These are phyloP conservation scores for Paramacrobiotus metropolitanus DNA, from an alignment of 1,140 invertebrate genomes.

Conservation along the genomic window DNA sequence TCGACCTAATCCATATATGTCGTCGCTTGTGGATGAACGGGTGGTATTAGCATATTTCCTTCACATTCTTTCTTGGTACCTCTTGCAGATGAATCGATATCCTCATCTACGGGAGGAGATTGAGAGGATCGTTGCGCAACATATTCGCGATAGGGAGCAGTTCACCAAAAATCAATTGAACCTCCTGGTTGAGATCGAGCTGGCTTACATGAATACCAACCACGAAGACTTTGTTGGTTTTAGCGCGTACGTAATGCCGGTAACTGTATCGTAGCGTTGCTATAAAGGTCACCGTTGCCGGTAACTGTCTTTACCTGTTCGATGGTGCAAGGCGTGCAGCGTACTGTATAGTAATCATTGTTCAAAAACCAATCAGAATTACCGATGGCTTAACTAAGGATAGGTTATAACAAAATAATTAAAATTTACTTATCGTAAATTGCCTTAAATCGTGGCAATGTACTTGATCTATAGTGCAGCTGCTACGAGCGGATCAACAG, in stretches of 20 bases:
- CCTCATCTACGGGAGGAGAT: conserved; percentile 28
- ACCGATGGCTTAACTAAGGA: not conserved
- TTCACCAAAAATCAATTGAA: conserved; percentile 26
- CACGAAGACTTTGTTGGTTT: conserved; percentile 30
- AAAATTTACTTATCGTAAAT: too few species aligned
- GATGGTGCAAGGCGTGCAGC: not conserved
- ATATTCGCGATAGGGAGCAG: conserved; percentile 26
- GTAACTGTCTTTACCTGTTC: not conserved
- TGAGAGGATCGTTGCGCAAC: conserved; percentile 26
- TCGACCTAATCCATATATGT: too few species aligned
- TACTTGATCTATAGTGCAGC: not conserved
- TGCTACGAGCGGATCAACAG: not conserved
- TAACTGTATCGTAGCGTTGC: not conserved
- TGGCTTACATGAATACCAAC: conserved; percentile 33
- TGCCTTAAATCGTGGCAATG: too few species aligned
- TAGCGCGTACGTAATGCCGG: conserved; percentile 23
- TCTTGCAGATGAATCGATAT: conserved; percentile 23
- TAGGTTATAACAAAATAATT: not conserved
- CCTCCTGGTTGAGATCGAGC: conserved; percentile 26
- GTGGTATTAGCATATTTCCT: too few species aligned
- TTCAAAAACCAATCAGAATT: not conserved
- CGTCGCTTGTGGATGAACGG: too few species aligned
- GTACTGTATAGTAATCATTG: not conserved
- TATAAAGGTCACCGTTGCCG: too few species aligned
- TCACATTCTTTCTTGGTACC: not conserved